Evolutionary conservation across 2,113 vertebrate genomes (phyloP), one percentile per base, ranked within the genome.

Genomic region (Oreochromis aureus): DNA sequence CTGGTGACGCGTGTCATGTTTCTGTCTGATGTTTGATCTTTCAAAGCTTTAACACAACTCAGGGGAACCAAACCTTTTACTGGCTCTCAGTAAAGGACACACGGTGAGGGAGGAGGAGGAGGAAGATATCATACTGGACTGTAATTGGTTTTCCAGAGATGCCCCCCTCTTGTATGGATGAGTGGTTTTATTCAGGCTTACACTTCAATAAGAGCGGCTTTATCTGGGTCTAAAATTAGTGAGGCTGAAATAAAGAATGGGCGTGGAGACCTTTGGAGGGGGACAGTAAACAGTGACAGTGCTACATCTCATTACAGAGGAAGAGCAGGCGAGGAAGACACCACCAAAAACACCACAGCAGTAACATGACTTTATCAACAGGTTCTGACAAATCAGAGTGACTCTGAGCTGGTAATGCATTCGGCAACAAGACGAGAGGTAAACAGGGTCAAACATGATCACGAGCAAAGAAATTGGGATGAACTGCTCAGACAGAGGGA

Each of bases 381-480:
- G 12, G 39, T 39, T 39, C 34, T 69, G 10, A 63, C 19, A n/a
- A 39, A 39, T 39, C 11, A 41, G 11, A 41, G 10, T 0, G 1
- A 69, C 63, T 1, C 69, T 19, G 71, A 19, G 71, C 71, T 19
- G 71, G 24, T 10, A 27, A 73, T 46, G 22, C 41, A 48, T 30
- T 48, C 8, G 6, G 8, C 69, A 76, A 30, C 41, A 76, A 7
- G 44, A 51, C 1, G 1, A 71, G 24, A 24, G 8, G 7, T 16
- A 44, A 48, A 71, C n/a, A 44, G 69, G 39, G 13, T 76, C 16
- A 48, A 30, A 48, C 2, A 0, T 0, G 41, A 46, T 48, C 44
- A 27, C 15, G 5, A 44, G 36, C 0, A 3, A 41, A 1, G 12
- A 73, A 10, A 76, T 30, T 51, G 15, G 44, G 71, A 30, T 0